Percentiles rank a stretch among this genome's conserved stretches.
Evolutionary conservation across 2,888 invertebrate species (phyloP).

Genomic region (Antitype chi): DNA sequence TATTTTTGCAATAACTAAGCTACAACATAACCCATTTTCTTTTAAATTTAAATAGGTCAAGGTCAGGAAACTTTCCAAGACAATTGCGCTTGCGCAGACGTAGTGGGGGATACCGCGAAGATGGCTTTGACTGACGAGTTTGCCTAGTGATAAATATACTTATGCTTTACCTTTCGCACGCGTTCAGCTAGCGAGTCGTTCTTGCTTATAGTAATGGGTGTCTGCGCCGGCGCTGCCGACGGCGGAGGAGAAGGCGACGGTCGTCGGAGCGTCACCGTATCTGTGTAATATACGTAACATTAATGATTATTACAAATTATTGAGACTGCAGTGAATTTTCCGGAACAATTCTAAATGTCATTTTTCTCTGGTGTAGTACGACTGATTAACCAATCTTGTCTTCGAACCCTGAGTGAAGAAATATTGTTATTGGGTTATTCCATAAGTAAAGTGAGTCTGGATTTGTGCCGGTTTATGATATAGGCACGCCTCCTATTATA

Average conservation of each 20-base stretch:
- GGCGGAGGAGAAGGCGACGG: constrained; percentile 90
- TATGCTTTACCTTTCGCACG: constrained; percentile 91
- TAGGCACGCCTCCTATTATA: neutral
- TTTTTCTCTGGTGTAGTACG: neutral
- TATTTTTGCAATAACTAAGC: neutral
- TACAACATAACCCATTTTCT: neutral
- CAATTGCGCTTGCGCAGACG: constrained; percentile 9
- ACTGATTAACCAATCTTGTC: neutral
- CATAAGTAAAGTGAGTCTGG: neutral
- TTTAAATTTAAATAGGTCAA: constrained; percentile 31
- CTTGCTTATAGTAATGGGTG: constrained; percentile 91
- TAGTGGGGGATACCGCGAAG: neutral
- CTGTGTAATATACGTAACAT: constrained; percentile 59
- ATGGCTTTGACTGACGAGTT: neutral
- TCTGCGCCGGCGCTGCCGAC: constrained; percentile 77
- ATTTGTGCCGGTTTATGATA: neutral
- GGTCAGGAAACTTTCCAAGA: constrained; percentile 13
- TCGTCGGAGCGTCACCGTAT: constrained; percentile 87
- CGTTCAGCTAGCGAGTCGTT: constrained; percentile 93
- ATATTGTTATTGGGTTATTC: neutral
- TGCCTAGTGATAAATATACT: neutral
- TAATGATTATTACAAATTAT: neutral
- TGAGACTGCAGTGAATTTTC: neutral
- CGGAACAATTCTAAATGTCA: neutral
- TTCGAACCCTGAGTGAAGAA: neutral